Base-by-base conservation (phyloP, 1,140 invertebrate genomes). In the Papilio machaon region DNA sequence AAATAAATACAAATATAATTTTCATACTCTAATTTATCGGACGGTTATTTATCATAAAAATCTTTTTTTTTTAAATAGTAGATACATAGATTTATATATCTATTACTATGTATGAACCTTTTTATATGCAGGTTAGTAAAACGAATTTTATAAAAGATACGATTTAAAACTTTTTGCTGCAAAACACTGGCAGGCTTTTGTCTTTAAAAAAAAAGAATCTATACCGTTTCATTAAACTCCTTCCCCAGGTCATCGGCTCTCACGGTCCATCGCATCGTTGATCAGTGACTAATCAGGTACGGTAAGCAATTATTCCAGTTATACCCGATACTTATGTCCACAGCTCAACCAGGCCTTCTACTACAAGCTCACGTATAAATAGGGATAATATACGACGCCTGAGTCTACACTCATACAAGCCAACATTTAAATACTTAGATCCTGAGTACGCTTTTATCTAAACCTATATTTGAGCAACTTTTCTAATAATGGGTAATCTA, bases 211-310 rank as follows among this genome's bases (percentile, higher is more conserved):
- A 78, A 58, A 58, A 60, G 38, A 58, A 35, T 19, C 11, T 76
- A 78, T 13, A 78, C 54, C 76, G 76, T 78, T 60, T 78, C 23
- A 78, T 78, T 78, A 47, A 43, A 19, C 23, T 78, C 38, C 49
- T 46, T 74, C 15, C 47, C 10, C 47, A 47, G 70, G 80, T 83
- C 82, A 80, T 73, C 77, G 78, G 73, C 73, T 79, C 70, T 52
- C n/a, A 74, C 78, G 82, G 80, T 81, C 82, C 77, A 81, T 35
- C 64, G 80, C 80, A 81, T 83, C 74, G 60, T 47, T 75, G 80
- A 83, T 83, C 77, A 81, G 82, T 83, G 80, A 83, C 80, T 83
- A 83, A 82, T 82, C 82, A 81, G 79, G 80, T 80, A 80, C 80
- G 79, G 78, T 78, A 58, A 78, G 79, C 79, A 60, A 82, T 78